Evolutionary conservation across 2,113 vertebrate species (phyloP).

Genomic region (Paramormyrops kingsleyae): DNA sequence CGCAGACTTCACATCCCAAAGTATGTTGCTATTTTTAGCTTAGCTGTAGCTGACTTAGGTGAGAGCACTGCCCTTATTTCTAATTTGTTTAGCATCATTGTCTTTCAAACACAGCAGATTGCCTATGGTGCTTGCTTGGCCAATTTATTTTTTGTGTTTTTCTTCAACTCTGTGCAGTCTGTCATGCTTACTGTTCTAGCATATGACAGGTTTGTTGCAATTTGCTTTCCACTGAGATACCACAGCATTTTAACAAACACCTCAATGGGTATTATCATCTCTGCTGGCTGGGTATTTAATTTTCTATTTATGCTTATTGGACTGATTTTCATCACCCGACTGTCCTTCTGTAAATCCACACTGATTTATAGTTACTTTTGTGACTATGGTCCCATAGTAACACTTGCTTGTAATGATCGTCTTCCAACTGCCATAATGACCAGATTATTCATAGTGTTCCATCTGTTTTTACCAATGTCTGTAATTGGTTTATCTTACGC

Average conservation of each 20-base stretch:
- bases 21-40: neutral
- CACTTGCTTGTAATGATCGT: neutral
- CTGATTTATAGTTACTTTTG: neutral
- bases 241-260: neutral
- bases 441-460: too few relatives aligned
- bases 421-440: too few relatives aligned
- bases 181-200: neutral
- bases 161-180: neutral
- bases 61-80: neutral
- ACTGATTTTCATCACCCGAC: neutral
- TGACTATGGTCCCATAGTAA: neutral
- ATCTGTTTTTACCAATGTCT: neutral
- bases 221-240: neutral
- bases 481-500: neutral
- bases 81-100: neutral
- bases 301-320: neutral
- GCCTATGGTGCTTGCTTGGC: neutral
- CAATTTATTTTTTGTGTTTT: neutral
- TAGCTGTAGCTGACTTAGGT: neutral
- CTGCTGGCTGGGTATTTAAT: neutral
- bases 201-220: neutral
- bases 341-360: neutral
- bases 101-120: neutral
- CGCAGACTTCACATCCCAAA: constrained; percentile 15
- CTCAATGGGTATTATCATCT: neutral